Evolutionary conservation across 2,113 vertebrate species (phyloP), one percentile per base, ranked within the genome.

Genomic region (Thinocorus orbignyianus): DNA sequence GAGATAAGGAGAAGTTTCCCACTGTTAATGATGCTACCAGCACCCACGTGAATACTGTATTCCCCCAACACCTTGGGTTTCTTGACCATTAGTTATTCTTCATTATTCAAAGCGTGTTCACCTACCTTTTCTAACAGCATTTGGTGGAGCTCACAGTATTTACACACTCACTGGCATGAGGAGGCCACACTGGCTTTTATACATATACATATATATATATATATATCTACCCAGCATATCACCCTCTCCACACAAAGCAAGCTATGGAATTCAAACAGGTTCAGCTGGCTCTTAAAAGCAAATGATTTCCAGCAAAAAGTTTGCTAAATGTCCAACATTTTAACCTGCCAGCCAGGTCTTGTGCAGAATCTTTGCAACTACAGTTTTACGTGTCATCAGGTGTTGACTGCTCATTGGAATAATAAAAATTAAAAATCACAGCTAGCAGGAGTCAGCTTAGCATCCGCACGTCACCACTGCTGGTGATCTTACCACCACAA

Each of bases 31-130:
- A 42, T 48, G n/a, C 25, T 46, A 41, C 31, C 1, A 0, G 17
- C 10, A 24, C 16, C 11, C 15, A 35, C 0, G 2, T 30, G 46
- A 70, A 85, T 48, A 17, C 6, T 8, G n/a, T 26, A 6, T 14
- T 82, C 39, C 49, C 35, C 30, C 62, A 73, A 13, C 14, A 70
- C 14, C 31, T 30, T 61, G 58, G 16, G 22, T 76, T 92, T 62
- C 26, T 71, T 90, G 57, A 13, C 54, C 58, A 54, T 55, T 86
- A 68, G 19, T 46, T 51, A 74, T 26, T 18, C 33, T 76, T 71
- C 1, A 2, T 46, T 52, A 35, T 90, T 68, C n/a, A 60, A 25
- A 88, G 33, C 42, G 35, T 16, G 17, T 77, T 83, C 13, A 23
- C 22, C 33, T 8, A 11, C 14, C 17, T 23, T 54, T 92, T 70